phyloP scores from a whole-genome alignment of 2,797 vertebrate genomes.

The Tarsius wallacei region DNA sequence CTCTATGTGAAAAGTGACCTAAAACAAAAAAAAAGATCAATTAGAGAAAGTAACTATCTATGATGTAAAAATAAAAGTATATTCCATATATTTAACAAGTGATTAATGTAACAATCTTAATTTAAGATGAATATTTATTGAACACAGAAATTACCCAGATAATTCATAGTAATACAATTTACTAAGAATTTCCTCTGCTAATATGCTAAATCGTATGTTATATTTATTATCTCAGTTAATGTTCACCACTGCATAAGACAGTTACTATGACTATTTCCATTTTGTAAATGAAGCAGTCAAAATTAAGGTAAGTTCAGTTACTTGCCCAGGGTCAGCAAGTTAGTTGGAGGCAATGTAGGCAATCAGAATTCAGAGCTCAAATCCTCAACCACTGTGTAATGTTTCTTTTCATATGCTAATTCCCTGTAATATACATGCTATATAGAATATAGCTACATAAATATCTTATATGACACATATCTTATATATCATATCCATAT shows the following conservation, averaged over 20 bases:
- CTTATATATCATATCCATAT: background rate
- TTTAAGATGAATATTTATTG: slow-evolving; percentile 8
- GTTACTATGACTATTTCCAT: background rate
- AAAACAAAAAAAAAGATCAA: slow-evolving; percentile 77
- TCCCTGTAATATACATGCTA: background rate
- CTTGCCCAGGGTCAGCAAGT: background rate
- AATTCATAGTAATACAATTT: slow-evolving; percentile 40
- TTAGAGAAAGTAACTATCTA: slow-evolving; percentile 48
- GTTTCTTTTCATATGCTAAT: background rate
- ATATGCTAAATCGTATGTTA: background rate
- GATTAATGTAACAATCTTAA: slow-evolving; percentile 11
- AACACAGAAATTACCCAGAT: background rate
- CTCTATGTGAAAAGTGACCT: slow-evolving; percentile 98
- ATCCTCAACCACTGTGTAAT: background rate
- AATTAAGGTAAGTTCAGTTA: background rate
- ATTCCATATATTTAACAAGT: background rate
- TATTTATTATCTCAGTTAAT: slow-evolving; percentile 1
- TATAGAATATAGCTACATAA: too few species aligned
- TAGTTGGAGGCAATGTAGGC: background rate
- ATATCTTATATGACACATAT: background rate
- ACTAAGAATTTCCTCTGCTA: background rate
- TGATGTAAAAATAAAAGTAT: slow-evolving; percentile 10
- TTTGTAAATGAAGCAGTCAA: background rate
- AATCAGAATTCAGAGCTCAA: background rate
- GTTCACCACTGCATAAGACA: background rate